These are phyloP conservation scores for Corvus moneduloides DNA, from an alignment of 2,113 vertebrate genomes.

Conservation along the genomic window DNA sequence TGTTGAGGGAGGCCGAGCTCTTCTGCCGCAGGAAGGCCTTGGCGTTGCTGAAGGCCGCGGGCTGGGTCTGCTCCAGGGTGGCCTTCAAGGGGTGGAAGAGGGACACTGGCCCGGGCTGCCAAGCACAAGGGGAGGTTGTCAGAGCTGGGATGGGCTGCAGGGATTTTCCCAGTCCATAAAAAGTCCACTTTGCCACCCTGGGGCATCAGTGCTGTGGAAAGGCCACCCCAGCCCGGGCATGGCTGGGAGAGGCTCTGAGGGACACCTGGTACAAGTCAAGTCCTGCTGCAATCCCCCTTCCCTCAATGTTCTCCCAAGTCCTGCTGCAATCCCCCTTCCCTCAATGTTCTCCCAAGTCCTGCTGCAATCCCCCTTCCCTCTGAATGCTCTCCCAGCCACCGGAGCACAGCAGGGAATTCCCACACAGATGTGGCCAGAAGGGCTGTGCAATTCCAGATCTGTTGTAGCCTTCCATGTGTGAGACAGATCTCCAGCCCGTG, in stretches of 20 bases:
- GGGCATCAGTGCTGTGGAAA: background rate
- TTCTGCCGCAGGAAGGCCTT: conserved; percentile 81
- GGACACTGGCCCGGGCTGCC: conserved; percentile 74
- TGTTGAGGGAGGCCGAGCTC: conserved; percentile 86
- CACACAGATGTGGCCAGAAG: background rate
- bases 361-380: too few species aligned
- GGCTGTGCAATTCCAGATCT: background rate
- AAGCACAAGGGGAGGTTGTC: background rate
- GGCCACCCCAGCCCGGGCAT: too few species aligned
- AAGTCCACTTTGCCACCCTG: background rate
- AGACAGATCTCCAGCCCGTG: background rate
- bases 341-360: accelerated
- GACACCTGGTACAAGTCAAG: background rate
- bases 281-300: background rate
- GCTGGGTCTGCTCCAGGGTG: conserved; percentile 80
- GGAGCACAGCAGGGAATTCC: background rate
- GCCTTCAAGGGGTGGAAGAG: conserved; percentile 80
- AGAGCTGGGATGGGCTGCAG: background rate
- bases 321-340: background rate
- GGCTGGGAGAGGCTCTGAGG: background rate
- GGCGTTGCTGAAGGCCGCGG: conserved; percentile 69
- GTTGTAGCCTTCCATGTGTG: background rate
- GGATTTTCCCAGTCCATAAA: background rate
- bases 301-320: accelerated
- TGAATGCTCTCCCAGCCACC: accelerated